Conservation (phyloP, 2,113 vertebrate genomes). For the Ammospiza caudacuta region DNA sequence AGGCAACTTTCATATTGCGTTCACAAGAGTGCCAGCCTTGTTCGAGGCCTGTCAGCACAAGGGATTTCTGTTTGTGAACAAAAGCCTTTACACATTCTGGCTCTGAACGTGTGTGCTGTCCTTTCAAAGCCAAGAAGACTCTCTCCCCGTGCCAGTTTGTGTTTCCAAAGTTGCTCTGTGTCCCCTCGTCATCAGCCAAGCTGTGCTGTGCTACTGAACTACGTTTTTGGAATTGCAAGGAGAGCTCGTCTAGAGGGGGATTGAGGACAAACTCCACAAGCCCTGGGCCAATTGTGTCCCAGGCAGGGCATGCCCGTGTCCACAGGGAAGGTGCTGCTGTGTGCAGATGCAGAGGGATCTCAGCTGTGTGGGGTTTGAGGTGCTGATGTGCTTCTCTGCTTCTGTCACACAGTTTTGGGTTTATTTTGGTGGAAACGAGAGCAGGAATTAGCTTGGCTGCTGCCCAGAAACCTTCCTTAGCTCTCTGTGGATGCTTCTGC, state of each 20-base stretch:
- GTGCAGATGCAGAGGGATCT: neutral
- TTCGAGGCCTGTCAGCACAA: conserved; percentile 60
- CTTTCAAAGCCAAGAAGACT: conserved; percentile 50
- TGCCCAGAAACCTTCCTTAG: neutral
- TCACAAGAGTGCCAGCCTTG: conserved; percentile 45
- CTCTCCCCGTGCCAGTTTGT: conserved; percentile 45
- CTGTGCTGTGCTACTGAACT: conserved; percentile 37
- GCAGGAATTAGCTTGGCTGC: neutral
- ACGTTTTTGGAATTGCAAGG: conserved; percentile 48
- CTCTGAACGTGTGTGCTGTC: conserved; percentile 39
- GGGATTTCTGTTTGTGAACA: conserved; percentile 69
- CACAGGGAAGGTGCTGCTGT: neutral
- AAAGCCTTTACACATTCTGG: conserved; percentile 69
- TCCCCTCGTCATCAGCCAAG: conserved; percentile 57
- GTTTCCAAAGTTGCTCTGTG: conserved; percentile 61
- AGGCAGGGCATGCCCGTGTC: accelerated
- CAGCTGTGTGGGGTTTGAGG: accelerated
- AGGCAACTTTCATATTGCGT: conserved; percentile 54
- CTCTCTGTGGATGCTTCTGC: neutral
- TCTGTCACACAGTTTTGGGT: neutral
- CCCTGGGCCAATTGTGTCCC: neutral
- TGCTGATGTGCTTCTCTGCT: neutral
- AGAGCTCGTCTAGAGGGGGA: neutral
- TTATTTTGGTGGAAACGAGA: neutral
- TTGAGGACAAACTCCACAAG: conserved; percentile 44